Conservation (phyloP, 2,797 vertebrate species). For the Cetoscarus ocellatus region DNA sequence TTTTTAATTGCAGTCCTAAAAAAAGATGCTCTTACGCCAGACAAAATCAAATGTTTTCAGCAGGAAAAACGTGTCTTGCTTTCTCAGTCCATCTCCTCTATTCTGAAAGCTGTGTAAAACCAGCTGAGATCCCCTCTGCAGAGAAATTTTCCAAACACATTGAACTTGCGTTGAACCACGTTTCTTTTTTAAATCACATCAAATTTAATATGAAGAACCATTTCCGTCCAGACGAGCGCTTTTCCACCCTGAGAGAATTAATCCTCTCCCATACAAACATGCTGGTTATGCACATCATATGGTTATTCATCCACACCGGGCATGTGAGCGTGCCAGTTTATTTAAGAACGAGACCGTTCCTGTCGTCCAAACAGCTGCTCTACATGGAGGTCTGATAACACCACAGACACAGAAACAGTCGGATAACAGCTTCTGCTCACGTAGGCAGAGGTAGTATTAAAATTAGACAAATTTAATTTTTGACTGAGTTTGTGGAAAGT, state of each 20-base stretch:
- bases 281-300: background rate
- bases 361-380: background rate
- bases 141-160: background rate
- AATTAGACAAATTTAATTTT: background rate
- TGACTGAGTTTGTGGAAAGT: background rate
- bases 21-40: background rate
- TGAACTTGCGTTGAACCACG: background rate
- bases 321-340: background rate
- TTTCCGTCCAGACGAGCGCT: background rate
- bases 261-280: background rate
- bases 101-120: background rate
- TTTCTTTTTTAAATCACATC: background rate
- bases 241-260: background rate
- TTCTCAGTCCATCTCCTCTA: background rate
- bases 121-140: background rate
- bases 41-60: background rate
- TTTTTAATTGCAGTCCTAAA: background rate
- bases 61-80: background rate
- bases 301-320: background rate
- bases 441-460: background rate
- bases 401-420: background rate
- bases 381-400: background rate
- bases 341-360: background rate
- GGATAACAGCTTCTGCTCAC: background rate
- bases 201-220: background rate